Percentiles rank a stretch among this genome's conserved stretches.
These are phyloP conservation scores for Rhinopithecus roxellana DNA, from an alignment of 2,113 vertebrate genomes.

Conservation along the genomic window DNA sequence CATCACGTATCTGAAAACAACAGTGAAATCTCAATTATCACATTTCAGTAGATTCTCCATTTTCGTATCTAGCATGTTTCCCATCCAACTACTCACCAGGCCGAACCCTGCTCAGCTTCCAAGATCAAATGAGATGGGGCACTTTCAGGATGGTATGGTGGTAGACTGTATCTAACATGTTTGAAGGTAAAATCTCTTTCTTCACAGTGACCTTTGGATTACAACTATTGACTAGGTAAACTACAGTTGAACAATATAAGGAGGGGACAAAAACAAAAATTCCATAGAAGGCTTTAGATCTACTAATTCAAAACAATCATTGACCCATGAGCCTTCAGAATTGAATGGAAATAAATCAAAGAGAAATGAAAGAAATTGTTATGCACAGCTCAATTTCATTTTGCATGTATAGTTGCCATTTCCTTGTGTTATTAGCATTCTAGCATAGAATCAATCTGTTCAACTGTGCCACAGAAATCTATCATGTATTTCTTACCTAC, in stretches of 20 bases:
- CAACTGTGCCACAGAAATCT: background rate
- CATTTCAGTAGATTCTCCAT: background rate
- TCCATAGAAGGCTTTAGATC: background rate
- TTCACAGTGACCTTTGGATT: background rate
- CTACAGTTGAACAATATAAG: background rate
- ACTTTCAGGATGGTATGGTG: no score
- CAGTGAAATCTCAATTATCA: background rate
- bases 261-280: background rate
- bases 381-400: background rate
- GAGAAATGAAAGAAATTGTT: background rate
- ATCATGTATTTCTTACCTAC: background rate
- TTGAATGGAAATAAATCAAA: conserved; percentile 7
- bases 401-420: background rate
- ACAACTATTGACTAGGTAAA: background rate
- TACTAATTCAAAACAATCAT: background rate
- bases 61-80: background rate
- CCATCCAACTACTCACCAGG: no score
- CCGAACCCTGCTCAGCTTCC: no score
- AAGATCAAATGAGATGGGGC: no score
- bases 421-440: background rate
- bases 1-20: conserved; percentile 20
- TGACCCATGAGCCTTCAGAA: background rate
- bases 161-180: background rate
- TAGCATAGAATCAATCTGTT: background rate
- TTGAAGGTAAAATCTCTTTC: background rate